These are phyloP conservation scores for Hylaeus anthracinus DNA, from an alignment of 1,140 invertebrate species.

Conservation along the genomic window DNA sequence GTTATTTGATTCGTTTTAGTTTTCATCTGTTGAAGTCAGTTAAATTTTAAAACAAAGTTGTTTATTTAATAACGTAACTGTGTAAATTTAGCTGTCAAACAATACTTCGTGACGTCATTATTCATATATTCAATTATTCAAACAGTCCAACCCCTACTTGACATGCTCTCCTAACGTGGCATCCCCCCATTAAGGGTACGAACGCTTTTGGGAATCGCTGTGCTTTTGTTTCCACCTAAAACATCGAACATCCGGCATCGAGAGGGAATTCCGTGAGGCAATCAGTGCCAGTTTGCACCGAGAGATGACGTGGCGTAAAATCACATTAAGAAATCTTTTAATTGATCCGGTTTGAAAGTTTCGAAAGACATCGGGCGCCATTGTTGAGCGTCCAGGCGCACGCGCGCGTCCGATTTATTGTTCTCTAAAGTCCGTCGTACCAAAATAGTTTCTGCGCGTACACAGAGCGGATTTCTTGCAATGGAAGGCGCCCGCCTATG, in stretches of 20 bases:
- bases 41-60: too few species aligned
- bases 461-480: neutral
- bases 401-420: slow-evolving; percentile 1
- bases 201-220: too few species aligned
- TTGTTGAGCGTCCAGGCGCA: neutral
- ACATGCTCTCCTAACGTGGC: too few species aligned
- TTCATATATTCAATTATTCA: too few species aligned
- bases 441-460: slow-evolving; percentile 6
- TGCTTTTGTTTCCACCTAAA: neutral
- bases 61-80: too few species aligned
- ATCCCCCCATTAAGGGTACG: too few species aligned
- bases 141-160: too few species aligned
- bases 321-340: slow-evolving; percentile 29
- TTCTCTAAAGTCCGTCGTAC: neutral
- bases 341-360: slow-evolving; percentile 11
- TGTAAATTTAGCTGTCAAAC: too few species aligned
- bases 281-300: neutral
- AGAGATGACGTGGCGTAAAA: neutral
- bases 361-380: neutral
- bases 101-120: too few species aligned
- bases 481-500: neutral
- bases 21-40: too few species aligned
- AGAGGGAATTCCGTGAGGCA: neutral
- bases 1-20: too few species aligned
- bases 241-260: neutral